Conservation (phyloP, 2,888 invertebrate species). For the Mamestra brassicae region DNA sequence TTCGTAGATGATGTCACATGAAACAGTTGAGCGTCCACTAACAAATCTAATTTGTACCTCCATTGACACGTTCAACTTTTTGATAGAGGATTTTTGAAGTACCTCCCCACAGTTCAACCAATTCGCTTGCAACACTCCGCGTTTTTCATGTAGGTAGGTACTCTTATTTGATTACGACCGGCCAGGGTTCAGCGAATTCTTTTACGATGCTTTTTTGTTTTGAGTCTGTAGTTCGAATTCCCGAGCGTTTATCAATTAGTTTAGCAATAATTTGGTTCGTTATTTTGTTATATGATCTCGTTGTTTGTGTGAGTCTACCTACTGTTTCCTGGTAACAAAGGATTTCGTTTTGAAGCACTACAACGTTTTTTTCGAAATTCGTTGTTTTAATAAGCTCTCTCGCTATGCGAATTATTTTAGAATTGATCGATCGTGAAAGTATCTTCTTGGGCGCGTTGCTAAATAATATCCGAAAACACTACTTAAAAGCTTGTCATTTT, state of each 20-base stretch:
- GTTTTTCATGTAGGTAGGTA: conserved; percentile 45
- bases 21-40: conserved; percentile 73
- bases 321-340: not conserved
- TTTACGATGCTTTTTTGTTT: conserved; percentile 15
- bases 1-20: conserved; percentile 63
- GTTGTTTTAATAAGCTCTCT: not conserved
- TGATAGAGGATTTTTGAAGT: conserved; percentile 84
- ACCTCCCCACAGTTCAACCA: conserved; percentile 62
- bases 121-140: conserved; percentile 54
- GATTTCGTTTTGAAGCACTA: not conserved
- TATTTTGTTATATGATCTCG: not conserved
- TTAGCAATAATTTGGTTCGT: not conserved
- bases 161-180: conserved; percentile 37
- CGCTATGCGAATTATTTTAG: not conserved
- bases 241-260: conserved; percentile 14
- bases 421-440: not conserved
- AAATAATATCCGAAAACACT: too few relatives aligned
- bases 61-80: conserved; percentile 83
- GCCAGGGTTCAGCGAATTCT: conserved; percentile 21
- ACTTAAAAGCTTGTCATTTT: too few relatives aligned
- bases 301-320: not conserved
- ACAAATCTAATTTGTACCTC: conserved; percentile 88
- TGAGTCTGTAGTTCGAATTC: not conserved
- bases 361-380: not conserved
- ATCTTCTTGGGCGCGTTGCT: too few relatives aligned